Evolutionary conservation across 1,140 invertebrate genomes (phyloP).

Genomic region (Papilio glaucus): DNA sequence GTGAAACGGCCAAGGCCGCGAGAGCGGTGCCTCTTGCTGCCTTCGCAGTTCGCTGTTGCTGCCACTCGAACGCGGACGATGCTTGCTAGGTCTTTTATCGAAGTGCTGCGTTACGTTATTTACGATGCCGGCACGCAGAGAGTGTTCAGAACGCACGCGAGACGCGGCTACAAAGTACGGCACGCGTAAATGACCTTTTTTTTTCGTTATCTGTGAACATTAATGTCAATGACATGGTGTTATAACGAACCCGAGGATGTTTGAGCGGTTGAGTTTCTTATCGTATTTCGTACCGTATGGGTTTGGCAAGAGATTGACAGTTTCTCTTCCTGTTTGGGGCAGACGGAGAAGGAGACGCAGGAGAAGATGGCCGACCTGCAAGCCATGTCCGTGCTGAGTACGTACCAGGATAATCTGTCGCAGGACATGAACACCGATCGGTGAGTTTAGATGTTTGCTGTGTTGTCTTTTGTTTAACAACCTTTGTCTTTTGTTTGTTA

Average conservation of each 20-base stretch:
- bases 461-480: conserved; percentile 37
- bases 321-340: conserved; percentile 54
- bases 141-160: conserved; percentile 44
- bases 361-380: conserved; percentile 74
- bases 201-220: conserved; percentile 20
- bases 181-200: conserved; percentile 33
- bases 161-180: conserved; percentile 46
- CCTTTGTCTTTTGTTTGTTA: conserved; percentile 14
- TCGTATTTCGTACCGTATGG: neutral
- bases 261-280: neutral
- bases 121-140: conserved; percentile 51
- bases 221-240: conserved; percentile 45
- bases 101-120: conserved; percentile 56
- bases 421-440: conserved; percentile 83
- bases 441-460: conserved; percentile 61
- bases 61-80: conserved; percentile 41
- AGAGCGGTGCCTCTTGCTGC: conserved; percentile 26
- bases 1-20: conserved; percentile 56
- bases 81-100: conserved; percentile 56
- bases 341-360: conserved; percentile 73
- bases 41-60: conserved; percentile 46
- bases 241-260: conserved; percentile 29
- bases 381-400: conserved; percentile 80
- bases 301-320: conserved; percentile 27
- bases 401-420: conserved; percentile 78